These are phyloP conservation scores for Hypocryptadius cinnamomeus DNA, from an alignment of 2,113 vertebrate species.

Conservation along the genomic window DNA sequence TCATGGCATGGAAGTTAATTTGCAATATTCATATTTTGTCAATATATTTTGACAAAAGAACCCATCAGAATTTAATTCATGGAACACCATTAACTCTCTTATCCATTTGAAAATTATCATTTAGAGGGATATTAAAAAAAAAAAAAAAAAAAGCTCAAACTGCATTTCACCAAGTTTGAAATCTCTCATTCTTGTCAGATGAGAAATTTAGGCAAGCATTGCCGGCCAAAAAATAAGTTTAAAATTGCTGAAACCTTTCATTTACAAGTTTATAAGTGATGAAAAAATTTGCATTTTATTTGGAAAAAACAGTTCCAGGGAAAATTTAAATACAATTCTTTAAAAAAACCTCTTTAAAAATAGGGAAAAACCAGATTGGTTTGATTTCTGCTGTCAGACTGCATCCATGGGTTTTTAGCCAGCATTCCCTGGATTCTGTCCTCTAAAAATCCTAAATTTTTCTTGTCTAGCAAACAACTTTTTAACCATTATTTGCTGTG, in stretches of 20 bases:
- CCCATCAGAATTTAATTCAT: background rate
- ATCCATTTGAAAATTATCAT: background rate
- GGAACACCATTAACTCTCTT: background rate
- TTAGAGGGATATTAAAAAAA: background rate
- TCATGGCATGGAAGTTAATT: background rate
- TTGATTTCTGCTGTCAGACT: background rate
- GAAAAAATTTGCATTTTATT: background rate
- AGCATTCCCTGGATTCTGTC: background rate
- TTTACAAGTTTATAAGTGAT: background rate
- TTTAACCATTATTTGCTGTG: background rate
- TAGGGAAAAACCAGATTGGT: background rate
- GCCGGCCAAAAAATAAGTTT: background rate
- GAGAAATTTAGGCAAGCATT: background rate
- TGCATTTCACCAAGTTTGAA: background rate
- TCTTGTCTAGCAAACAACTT: background rate
- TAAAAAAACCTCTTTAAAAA: background rate
- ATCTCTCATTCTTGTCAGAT: background rate
- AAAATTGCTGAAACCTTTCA: background rate
- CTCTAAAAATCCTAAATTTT: background rate
- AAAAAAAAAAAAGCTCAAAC: background rate
- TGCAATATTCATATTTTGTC: rapidly evolving
- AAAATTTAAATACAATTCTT: background rate
- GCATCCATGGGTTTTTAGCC: background rate
- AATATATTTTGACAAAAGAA: background rate
- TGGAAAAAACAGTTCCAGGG: background rate